A percentile compares a stretch with the other conserved stretches of the same genome.
Evolutionary conservation across 2,113 vertebrate species (phyloP).

Genomic region (Dipodomys stephensi): DNA sequence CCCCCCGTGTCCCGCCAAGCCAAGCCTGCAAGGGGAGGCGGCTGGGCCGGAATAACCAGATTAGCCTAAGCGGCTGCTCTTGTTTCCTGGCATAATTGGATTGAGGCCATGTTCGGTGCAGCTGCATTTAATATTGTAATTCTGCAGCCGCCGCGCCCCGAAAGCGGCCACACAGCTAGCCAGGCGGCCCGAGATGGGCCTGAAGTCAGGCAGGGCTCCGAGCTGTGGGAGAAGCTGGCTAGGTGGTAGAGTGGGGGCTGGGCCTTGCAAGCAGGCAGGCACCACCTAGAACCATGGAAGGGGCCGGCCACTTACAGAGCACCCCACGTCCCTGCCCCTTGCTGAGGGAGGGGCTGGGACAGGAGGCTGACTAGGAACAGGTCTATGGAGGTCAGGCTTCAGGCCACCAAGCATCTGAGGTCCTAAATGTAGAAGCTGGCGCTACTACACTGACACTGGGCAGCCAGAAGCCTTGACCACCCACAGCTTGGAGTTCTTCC

Average conservation of each 20-base stretch:
- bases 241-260: neutral
- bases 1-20: slow-evolving; percentile 28
- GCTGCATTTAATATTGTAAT: slow-evolving; percentile 80
- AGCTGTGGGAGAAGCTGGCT: neutral
- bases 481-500: neutral
- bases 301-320: neutral
- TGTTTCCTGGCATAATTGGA: slow-evolving; percentile 81
- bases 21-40: slow-evolving; percentile 17
- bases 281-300: too few relatives aligned
- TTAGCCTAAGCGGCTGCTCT: slow-evolving; percentile 81
- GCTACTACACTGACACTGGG: neutral
- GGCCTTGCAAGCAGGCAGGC: neutral
- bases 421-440: too few relatives aligned
- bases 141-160: slow-evolving; percentile 38
- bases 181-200: neutral
- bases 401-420: neutral
- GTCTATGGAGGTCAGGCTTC: too few relatives aligned
- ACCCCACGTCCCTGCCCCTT: too few relatives aligned
- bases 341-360: neutral
- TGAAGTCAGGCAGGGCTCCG: neutral
- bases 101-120: slow-evolving; percentile 71
- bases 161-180: neutral
- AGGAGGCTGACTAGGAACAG: neutral
- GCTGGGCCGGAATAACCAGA: slow-evolving; percentile 72
- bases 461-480: neutral